Evolutionary conservation across 1,140 invertebrate genomes (phyloP), one percentile per base, ranked within the genome.

Genomic region (Cydia strobilella): DNA sequence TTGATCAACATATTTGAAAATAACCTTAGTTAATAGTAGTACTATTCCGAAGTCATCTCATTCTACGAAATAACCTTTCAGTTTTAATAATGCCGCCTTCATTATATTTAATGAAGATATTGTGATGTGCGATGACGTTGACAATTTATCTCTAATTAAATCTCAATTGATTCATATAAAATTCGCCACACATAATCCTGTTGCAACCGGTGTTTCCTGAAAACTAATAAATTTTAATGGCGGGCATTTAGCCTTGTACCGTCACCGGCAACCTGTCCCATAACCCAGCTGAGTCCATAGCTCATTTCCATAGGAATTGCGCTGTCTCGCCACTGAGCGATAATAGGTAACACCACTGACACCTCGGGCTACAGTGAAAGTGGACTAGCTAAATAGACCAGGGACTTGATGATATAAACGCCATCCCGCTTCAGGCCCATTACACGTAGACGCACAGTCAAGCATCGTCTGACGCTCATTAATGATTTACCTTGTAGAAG

Each of bases 281-380:
- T 77, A 78, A 78, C 27, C 74, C 77, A 54, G 75, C 75, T 74
- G 75, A 73, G 65, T 69, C 63, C 62, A 74, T 75, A 31, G 51
- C 76, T 86, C 80, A 89, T 88, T 88, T 84, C 27, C 86, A 89
- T 89, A 87, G 79, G 82, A 90, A 90, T 85, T 82, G 82, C 80
- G 72, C 74, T 77, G 83, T 80, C 81, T 78, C 76, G 75, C 79
- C 78, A 72, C 63, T 69, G 51, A 62, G 77, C 77, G 76, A 83
- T 87, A 86, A 86, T 84, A 75, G 82, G 73, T 78, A 69, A 69
- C 65, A 69, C 65, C 65, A 69, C 65, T 82, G 66, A 80, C 82
- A 86, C 85, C 79, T 82, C 65, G 54, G 76, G 79, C 72, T 71
- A 35, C 48, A 86, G 84, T 80, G 85, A 88, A 86, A 88, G 85